Base-by-base conservation (phyloP, 2,888 invertebrate species). In the Disparrhopalites patrizii region DNA sequence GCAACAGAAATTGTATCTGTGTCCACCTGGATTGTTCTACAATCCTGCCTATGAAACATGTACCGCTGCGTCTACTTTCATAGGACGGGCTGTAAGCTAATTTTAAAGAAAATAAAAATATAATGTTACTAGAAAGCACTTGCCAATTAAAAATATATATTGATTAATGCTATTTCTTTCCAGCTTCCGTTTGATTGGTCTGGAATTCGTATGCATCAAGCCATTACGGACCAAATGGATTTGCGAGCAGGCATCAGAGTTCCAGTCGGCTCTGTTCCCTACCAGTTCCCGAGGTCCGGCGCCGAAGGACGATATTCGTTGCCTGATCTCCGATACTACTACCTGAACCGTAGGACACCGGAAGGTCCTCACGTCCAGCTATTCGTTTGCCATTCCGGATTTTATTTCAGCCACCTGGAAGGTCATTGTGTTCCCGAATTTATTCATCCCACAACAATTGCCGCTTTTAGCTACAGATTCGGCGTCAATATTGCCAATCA, bases 351-450 rank as follows among this genome's bases (percentile, higher is more conserved):
- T 1, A 40, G 30, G 31, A 13, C 10, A 0, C 36, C 36, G 15
- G 8, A 36, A 36, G 36, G 36, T 15, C 15, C 15, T 10, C 23
- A 10, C 5, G 20, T 47, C 2, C 66, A 68, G 31, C 62, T 73
- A 18, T 73, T 52, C 51, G 69, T 73, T 30, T 73, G 73, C 52
- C 73, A 73, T 50, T 73, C 73, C 7, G 73, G 73, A 13, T 73
- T 73, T 61, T 69, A 62, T 36, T 73, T 70, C 57, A 73, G 73
- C 31, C 50, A 66, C n/a, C 68, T 47, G 28, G 28, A 38, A 3
- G 71, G 71, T 27, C 52, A 67, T 20, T 73, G 73, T 60, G 69
- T 73, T 4, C 73, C 73, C 1, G 27, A 33, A 2, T 73, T 68
- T 36, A 50, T 70, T 27, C 70, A 73, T 27, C 72, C 72, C 36